Evolutionary conservation across 2,888 invertebrate species (phyloP).

Genomic region (Papilio elwesi): DNA sequence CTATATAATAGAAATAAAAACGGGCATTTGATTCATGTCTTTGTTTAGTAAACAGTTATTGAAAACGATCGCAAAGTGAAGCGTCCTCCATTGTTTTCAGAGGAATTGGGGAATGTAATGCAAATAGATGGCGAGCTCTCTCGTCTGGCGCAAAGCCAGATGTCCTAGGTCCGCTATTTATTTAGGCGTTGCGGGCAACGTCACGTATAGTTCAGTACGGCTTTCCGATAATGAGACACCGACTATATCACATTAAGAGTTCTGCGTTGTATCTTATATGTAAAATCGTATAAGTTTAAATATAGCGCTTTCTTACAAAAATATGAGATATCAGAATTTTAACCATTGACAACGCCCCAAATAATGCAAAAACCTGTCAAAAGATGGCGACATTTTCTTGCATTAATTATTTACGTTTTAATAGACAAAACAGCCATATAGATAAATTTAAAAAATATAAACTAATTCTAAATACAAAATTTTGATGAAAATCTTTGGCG

Average conservation of each 20-base stretch:
- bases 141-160: constrained; percentile 16
- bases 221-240: constrained; percentile 10
- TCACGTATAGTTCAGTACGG: constrained; percentile 20
- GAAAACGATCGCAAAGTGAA: constrained; percentile 15
- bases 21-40: neutral
- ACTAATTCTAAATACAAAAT: no score
- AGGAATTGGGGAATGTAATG: constrained; percentile 20
- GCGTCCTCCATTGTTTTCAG: constrained; percentile 9
- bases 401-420: no score
- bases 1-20: no score
- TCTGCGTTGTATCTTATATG: neutral
- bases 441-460: no score
- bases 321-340: no score
- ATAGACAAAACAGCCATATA: no score
- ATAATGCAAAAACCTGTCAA: no score
- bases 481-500: no score
- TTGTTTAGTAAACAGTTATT: constrained; percentile 15
- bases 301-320: no score
- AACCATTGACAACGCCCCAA: no score
- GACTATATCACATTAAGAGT: constrained; percentile 9
- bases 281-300: no score
- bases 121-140: constrained; percentile 20
- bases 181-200: constrained; percentile 6
- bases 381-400: no score
- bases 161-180: constrained; percentile 9